phyloP scores from a whole-genome alignment of 2,113 vertebrate species.

The Alligator sinensis region DNA sequence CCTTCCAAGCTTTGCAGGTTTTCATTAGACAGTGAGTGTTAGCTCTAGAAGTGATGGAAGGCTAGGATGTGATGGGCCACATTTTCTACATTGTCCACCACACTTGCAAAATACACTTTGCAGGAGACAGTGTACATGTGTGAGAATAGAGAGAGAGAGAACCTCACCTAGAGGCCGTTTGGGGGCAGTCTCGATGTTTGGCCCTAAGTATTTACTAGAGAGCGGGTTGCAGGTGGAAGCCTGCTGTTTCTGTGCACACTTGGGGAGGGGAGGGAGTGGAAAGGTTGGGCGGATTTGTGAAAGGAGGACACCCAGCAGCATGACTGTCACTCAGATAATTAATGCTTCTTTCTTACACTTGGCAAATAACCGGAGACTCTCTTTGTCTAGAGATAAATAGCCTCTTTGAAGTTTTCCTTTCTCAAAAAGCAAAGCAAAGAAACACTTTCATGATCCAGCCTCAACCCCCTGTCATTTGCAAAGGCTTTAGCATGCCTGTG shows the following conservation, averaged over 20 bases:
- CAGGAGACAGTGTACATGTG: not conserved
- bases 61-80: not conserved
- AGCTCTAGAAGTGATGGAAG: not conserved
- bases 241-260: not conserved
- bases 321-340: slow-evolving; percentile 36
- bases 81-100: not conserved
- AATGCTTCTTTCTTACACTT: slow-evolving; percentile 58
- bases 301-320: slow-evolving; percentile 11
- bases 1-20: not conserved
- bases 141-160: not conserved
- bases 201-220: not conserved
- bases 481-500: not conserved
- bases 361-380: slow-evolving; percentile 57
- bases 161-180: not conserved
- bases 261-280: not conserved
- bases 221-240: not conserved
- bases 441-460: slow-evolving; percentile 56
- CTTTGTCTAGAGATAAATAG: slow-evolving; percentile 64
- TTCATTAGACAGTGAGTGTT: not conserved
- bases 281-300: not conserved
- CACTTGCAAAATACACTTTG: not conserved
- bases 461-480: not conserved
- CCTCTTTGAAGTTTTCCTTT: slow-evolving; percentile 68
- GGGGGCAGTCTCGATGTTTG: not conserved
- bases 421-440: slow-evolving; percentile 70